phyloP scores from a whole-genome alignment of 2,888 invertebrate species.

The Diarsia rubi region DNA sequence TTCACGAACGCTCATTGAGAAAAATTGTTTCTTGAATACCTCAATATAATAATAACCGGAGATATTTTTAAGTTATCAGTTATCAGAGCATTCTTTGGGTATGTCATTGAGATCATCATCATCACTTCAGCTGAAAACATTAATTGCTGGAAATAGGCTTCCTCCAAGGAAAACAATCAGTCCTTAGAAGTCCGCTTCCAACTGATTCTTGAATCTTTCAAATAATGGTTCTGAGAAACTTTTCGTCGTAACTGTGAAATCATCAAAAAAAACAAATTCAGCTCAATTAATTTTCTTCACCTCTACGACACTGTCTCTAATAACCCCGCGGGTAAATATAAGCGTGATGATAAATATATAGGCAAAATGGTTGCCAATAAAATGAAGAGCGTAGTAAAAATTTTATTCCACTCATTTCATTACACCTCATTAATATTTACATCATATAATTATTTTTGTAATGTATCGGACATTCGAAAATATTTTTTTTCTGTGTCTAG shows the following conservation, averaged over 20 bases:
- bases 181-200: neutral
- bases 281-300: slow-evolving; percentile 30
- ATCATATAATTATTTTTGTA: slow-evolving; percentile 22
- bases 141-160: neutral
- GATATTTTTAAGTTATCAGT: neutral
- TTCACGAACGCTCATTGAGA: slow-evolving; percentile 15
- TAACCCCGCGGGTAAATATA: slow-evolving; percentile 32
- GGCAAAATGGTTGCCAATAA: slow-evolving; percentile 47
- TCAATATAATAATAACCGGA: neutral
- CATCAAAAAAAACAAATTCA: neutral
- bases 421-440: slow-evolving; percentile 52
- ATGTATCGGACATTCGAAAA: neutral
- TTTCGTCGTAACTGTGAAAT: neutral
- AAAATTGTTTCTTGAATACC: neutral
- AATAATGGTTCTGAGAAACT: neutral
- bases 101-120: neutral
- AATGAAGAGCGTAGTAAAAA: slow-evolving; percentile 36
- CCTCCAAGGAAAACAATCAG: neutral
- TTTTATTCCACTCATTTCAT: slow-evolving; percentile 41
- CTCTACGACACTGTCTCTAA: slow-evolving; percentile 10
- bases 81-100: neutral
- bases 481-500: neutral
- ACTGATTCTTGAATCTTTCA: neutral
- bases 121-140: neutral
- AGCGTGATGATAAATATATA: slow-evolving; percentile 53